Percentiles rank a stretch among this genome's conserved stretches.
Conservation (phyloP, 92 coral and sea anemone species). For the Porites cylindrica region DNA sequence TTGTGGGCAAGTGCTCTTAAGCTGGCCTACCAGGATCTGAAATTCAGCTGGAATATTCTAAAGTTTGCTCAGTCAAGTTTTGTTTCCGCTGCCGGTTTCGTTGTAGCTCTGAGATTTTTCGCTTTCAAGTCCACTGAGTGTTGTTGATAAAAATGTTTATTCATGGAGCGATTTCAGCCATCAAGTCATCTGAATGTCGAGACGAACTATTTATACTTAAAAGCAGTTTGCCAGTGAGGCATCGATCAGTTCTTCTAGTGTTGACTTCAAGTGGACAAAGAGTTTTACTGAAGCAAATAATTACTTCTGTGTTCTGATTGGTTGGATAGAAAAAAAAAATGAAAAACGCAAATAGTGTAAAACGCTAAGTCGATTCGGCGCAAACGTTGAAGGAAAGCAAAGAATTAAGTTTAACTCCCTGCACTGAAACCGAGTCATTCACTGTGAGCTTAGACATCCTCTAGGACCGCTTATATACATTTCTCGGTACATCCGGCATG, state of each 20-base stretch:
- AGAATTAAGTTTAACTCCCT: no score
- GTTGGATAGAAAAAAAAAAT: not conserved
- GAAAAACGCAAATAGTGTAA: no score
- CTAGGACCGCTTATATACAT: no score
- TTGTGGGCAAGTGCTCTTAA: not conserved
- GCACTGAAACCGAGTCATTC: no score
- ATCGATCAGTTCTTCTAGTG: not conserved
- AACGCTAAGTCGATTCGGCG: no score
- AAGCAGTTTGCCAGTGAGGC: not conserved
- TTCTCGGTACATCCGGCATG: no score
- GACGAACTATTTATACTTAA: not conserved
- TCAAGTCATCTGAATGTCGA: not conserved
- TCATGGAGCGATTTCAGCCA: not conserved
- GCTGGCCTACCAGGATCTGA: no score
- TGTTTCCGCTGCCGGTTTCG: not conserved
- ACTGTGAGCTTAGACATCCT: no score
- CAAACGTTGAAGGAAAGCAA: not conserved
- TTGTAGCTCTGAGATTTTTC: not conserved
- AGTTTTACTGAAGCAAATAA: not conserved
- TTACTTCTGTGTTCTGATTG: not conserved
- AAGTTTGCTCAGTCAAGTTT: no score
- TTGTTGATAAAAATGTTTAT: not conserved
- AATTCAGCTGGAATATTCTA: no score
- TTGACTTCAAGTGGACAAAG: not conserved
- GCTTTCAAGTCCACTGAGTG: not conserved